Conservation (phyloP, 2,888 invertebrate species). For the Didymodactylos carnosus region DNA sequence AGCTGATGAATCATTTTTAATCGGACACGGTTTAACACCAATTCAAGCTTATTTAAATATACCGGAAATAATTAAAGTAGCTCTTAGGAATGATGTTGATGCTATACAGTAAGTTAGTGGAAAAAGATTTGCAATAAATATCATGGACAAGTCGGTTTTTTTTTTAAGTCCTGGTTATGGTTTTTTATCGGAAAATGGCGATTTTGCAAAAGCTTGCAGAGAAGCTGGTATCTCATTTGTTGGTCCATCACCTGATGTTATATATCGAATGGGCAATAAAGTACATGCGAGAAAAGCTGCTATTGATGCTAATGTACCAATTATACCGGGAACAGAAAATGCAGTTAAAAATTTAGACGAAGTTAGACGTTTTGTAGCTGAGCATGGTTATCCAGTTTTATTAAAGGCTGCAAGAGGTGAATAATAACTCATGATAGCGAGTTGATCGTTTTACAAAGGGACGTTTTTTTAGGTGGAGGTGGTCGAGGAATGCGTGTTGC, state of each 20-base stretch:
- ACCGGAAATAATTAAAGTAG: constrained; percentile 81
- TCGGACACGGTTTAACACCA: constrained; percentile 81
- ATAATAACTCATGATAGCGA: too few relatives aligned
- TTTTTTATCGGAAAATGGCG: constrained; percentile 71
- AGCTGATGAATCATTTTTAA: constrained; percentile 92
- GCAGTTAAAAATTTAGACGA: constrained; percentile 69
- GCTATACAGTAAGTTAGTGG: constrained; percentile 68
- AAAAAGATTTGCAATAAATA: too few relatives aligned
- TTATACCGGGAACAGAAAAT: constrained; percentile 84
- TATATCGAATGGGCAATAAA: constrained; percentile 95
- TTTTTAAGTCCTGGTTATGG: constrained; percentile 58
- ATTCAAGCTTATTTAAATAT: constrained; percentile 92
- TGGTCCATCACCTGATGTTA: constrained; percentile 76
- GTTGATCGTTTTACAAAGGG: neutral
- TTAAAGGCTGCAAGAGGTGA: constrained; percentile 87
- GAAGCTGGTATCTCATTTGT: constrained; percentile 82
- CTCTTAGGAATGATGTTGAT: constrained; percentile 79
- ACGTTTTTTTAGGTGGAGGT: too few relatives aligned
- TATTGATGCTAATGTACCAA: constrained; percentile 41
- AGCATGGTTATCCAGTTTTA: constrained; percentile 85
- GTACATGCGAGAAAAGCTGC: constrained; percentile 74
- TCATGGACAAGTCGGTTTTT: constrained; percentile 27
- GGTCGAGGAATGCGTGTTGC: constrained; percentile 62
- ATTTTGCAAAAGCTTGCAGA: constrained; percentile 79
- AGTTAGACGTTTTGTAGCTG: constrained; percentile 60